Evolutionary conservation across 2,113 vertebrate species (phyloP).

Genomic region (Oncorhynchus kisutch): DNA sequence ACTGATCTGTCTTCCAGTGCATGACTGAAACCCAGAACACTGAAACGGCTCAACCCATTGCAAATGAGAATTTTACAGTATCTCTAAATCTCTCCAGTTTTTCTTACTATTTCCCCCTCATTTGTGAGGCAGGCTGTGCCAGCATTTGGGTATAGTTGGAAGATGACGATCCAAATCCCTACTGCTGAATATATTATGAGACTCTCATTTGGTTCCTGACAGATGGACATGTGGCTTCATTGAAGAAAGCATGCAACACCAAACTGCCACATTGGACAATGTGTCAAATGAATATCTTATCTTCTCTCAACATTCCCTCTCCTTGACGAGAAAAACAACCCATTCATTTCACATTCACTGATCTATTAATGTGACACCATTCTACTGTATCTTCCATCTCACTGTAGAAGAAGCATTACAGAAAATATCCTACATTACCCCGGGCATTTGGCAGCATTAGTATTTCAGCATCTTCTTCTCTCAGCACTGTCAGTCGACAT

Average conservation of each 20-base stretch:
- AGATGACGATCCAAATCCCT: neutral
- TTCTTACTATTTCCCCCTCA: neutral
- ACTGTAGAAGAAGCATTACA: conserved; percentile 9
- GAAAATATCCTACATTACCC: conserved; percentile 41
- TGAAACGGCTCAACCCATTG: neutral
- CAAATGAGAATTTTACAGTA: conserved; percentile 2
- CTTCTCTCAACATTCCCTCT: conserved; percentile 4
- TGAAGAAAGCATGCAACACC: conserved; percentile 25
- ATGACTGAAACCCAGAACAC: conserved; percentile 19
- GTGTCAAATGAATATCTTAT: conserved; percentile 3
- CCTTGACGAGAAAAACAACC: neutral
- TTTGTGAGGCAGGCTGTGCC: neutral
- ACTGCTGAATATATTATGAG: neutral
- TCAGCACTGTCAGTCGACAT: neutral
- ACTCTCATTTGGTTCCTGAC: neutral
- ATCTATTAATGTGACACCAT: conserved; percentile 30
- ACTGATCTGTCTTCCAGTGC: conserved; percentile 4
- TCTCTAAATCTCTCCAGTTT: conserved; percentile 1
- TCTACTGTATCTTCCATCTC: conserved; percentile 9
- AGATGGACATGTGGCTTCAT: conserved; percentile 19
- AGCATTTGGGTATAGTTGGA: neutral
- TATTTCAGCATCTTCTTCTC: conserved; percentile 20
- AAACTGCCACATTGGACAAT: neutral
- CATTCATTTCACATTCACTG: conserved; percentile 29
- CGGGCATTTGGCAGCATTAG: conserved; percentile 15